phyloP scores from a whole-genome alignment of 2,888 invertebrate species.

The Drosophila silvestris region DNA sequence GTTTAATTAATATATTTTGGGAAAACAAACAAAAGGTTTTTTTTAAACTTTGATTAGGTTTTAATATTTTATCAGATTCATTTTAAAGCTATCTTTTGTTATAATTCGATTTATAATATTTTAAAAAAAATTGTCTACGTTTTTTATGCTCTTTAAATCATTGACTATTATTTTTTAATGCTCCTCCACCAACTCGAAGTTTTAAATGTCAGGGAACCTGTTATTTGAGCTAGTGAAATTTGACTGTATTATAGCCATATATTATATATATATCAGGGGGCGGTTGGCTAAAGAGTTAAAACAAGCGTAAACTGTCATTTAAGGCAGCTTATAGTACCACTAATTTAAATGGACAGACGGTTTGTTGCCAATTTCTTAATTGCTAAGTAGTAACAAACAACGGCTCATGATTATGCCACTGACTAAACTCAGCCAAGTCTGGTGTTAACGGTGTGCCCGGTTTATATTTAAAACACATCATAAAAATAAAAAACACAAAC shows the following conservation, averaged over 20 bases:
- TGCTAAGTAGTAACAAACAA: constrained; percentile 23
- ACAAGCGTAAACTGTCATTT: constrained; percentile 27
- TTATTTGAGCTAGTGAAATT: background rate
- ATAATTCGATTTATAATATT: background rate
- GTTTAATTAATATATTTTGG: background rate
- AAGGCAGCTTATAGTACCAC: background rate
- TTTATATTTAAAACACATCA: constrained; percentile 7
- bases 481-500: constrained; percentile 1
- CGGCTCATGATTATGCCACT: constrained; percentile 18
- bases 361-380: constrained; percentile 10
- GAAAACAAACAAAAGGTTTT: background rate
- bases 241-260: background rate
- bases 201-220: background rate
- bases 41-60: background rate
- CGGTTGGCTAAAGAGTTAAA: background rate
- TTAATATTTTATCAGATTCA: background rate
- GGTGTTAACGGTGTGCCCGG: constrained; percentile 42
- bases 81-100: background rate
- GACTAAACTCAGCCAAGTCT: constrained; percentile 20
- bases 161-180: background rate
- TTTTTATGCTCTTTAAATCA: background rate
- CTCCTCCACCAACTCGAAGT: background rate
- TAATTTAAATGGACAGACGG: constrained; percentile 1
- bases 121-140: background rate
- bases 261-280: constrained; percentile 1